Base-by-base conservation (phyloP, 2,888 invertebrate species). In the Dryobota labecula region DNA sequence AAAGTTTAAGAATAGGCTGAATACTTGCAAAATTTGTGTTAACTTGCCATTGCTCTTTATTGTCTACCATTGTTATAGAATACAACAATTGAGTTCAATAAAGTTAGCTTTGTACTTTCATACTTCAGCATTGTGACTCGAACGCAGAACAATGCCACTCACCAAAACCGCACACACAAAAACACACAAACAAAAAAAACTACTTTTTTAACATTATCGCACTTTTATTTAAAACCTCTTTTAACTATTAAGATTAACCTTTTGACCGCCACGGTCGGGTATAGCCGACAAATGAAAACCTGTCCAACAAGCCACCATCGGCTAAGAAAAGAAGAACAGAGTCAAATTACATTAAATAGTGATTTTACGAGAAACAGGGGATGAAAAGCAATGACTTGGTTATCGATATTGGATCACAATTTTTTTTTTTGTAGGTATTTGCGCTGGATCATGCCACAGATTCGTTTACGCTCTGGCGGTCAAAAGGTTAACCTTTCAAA, bases 191-290 rank as follows among this genome's bases (percentile, higher is more conserved):
- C 6, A n/a, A 27, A 51, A 61, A 51, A 70, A 62, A 64, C 30
- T 54, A n/a, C 45, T 3, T 61, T 67, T 70, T 71, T 61, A 54
- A 38, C 13, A 60, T 38, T 47, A 67, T 51, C n/a, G 54, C 24
- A 71, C 27, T 68, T 74, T 64, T 27, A 47, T 51, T 65, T 61
- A 58, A 73, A 63, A 62, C 74, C 53, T 74, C 67, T 74, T 70
- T 63, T 70, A 74, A 68, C 63, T 60, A 69, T 76, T 80, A 76
- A 71, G 66, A 54, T 63, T 63, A 78, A 82, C 82, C 70, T 84
- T 66, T 58, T n/a, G n/a, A n/a, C n/a, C n/a, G n/a, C n/a, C n/a
- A n/a, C n/a, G n/a, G n/a, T n/a, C n/a, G n/a, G n/a, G n/a, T n/a
- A n/a, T n/a, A n/a, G n/a, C n/a, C n/a, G n/a, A n/a, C n/a, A n/a